Evolutionary conservation across 2,888 invertebrate genomes (phyloP).

Genomic region (Rhimphoctona megacephalus): DNA sequence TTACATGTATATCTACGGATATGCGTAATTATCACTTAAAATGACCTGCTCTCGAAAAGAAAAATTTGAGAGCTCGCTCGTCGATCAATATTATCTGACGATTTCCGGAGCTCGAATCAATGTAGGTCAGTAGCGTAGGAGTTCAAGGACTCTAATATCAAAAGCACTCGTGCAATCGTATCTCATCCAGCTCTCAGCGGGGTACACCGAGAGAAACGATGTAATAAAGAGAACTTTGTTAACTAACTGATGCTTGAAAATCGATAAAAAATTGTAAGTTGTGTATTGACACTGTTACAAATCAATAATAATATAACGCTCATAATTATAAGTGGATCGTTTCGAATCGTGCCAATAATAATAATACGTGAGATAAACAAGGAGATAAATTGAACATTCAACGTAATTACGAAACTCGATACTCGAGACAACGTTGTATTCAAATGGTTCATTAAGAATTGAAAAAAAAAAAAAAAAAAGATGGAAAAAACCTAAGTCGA

Average conservation of each 20-base stretch:
- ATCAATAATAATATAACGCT: conserved; percentile 4
- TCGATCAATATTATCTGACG: conserved; percentile 19
- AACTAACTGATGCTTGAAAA: neutral
- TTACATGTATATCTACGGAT: neutral
- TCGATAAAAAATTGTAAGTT: conserved; percentile 22
- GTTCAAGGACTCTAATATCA: conserved; percentile 51
- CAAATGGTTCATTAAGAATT: conserved; percentile 35
- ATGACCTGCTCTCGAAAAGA: conserved; percentile 8
- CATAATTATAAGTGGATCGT: neutral
- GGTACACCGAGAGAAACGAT: neutral
- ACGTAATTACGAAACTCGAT: conserved; percentile 52
- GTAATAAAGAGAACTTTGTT: neutral
- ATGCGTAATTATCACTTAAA: neutral
- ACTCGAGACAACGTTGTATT: conserved; percentile 34
- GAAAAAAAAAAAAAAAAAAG: conserved; percentile 8
- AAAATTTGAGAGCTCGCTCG: conserved; percentile 10
- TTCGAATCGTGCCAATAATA: conserved; percentile 22
- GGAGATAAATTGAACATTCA: conserved; percentile 24
- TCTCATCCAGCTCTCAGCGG: conserved; percentile 13
- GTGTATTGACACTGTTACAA: conserved; percentile 6
- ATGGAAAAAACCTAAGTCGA: neutral
- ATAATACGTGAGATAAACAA: conserved; percentile 26
- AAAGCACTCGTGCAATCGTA: conserved; percentile 19
- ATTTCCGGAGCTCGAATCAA: conserved; percentile 40
- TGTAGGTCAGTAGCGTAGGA: conserved; percentile 45